phyloP scores from a whole-genome alignment of 2,888 invertebrate species.

The Adineta ricciae region DNA sequence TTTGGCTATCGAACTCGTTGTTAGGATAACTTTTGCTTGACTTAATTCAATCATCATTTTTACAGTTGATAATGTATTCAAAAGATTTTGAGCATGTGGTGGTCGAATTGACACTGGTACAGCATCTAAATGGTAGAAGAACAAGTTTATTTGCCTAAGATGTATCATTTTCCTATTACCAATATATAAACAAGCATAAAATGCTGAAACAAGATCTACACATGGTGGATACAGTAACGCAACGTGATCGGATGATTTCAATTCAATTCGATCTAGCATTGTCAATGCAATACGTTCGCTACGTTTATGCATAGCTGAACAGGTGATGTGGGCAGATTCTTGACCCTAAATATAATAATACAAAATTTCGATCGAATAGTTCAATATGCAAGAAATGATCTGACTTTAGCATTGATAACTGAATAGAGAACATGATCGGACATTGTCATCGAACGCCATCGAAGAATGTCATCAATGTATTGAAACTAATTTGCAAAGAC shows the following conservation, averaged over 20 bases:
- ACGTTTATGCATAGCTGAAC: slow-evolving; percentile 85
- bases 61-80: slow-evolving; percentile 91
- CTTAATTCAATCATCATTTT: slow-evolving; percentile 97
- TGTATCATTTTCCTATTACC: slow-evolving; percentile 52
- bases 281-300: slow-evolving; percentile 62
- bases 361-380: too few species aligned
- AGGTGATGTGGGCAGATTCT: slow-evolving; percentile 65
- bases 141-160: too few species aligned
- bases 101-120: slow-evolving; percentile 96
- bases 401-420: slow-evolving; percentile 62
- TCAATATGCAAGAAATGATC: too few species aligned
- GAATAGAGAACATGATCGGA: slow-evolving; percentile 94
- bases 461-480: slow-evolving; percentile 88
- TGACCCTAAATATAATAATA: slow-evolving; percentile 37
- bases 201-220: slow-evolving; percentile 88
- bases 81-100: slow-evolving; percentile 91
- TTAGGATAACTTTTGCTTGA: slow-evolving; percentile 87
- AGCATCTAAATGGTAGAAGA: slow-evolving; percentile 56
- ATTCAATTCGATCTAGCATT: slow-evolving; percentile 62
- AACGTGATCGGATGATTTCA: slow-evolving; percentile 92
- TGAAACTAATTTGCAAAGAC: slow-evolving; percentile 62
- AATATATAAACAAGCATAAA: slow-evolving; percentile 93
- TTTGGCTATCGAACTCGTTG: slow-evolving; percentile 83
- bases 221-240: slow-evolving; percentile 77
- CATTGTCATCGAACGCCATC: slow-evolving; percentile 86